Base-by-base conservation (phyloP, 2,113 vertebrate genomes). In the Myotis yumanensis region DNA sequence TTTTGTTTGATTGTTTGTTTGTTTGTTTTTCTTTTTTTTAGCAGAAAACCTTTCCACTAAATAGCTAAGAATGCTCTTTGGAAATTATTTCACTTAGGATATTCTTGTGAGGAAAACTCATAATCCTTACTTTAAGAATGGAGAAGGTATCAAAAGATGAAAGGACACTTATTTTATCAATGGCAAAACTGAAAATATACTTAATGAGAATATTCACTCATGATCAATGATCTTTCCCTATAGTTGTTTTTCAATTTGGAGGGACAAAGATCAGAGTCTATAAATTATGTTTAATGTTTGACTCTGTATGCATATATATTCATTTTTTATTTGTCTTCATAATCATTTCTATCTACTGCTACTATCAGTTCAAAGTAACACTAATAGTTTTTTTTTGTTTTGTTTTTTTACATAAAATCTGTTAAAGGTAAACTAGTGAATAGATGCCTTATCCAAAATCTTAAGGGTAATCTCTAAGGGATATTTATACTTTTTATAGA, bases 11-110 rank as follows among this genome's bases (percentile, higher is more conserved):
- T 22, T 23, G 5, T 57, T 22, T 5, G 22, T 54, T 7, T 54
- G 1, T 3, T 20, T 14, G 2, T 3, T 15, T 3, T 73, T 11
- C 10, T 35, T 32, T 18, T 8, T 11, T 48, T 48, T 18, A 76
- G 72, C 43, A 76, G 20, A 77, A 77, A n/a, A 77, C 2, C 5
- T 94, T 89, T 96, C n/a, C 23, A 35, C 18, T 83, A 89, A 93
- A 59, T 81, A 77, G 18, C 11, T 79, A 43, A 88, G 22, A 16
- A 35, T 72, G 8, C 2, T 79, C 1, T 37, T 48, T 93, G 2
- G 2, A 52, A 46, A 84, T 46, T 83, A 37, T 59, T 81, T 89
- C 28, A 77, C 59, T 90, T 85, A 54, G 25, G 72, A 22, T 32
- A 95, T 54, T 35, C 2, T 76, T 69, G 4, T 46, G 68, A 86